A percentile compares a stretch with the other conserved stretches of the same genome.
Evolutionary conservation across 2,888 invertebrate genomes (phyloP).

Genomic region (Macrosoma leucophasiata): DNA sequence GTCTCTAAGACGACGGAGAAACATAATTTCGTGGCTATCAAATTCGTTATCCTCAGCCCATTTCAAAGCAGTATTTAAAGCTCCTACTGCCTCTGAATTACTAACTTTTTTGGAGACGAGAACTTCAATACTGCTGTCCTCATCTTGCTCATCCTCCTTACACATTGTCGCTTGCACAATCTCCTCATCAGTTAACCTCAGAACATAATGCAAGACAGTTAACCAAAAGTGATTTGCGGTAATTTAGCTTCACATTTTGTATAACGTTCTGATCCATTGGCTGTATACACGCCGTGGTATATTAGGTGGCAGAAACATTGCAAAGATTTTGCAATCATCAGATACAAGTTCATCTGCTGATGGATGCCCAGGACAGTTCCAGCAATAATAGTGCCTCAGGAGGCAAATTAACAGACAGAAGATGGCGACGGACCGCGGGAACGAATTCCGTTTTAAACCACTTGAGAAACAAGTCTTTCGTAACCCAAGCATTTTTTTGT

Average conservation of each 20-base stretch:
- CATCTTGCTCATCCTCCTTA: constrained; percentile 5
- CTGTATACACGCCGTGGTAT: constrained; percentile 23
- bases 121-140: constrained; percentile 13
- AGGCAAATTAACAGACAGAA: constrained; percentile 13
- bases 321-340: constrained; percentile 21
- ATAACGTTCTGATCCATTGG: constrained; percentile 30
- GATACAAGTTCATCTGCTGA: constrained; percentile 21
- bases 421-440: constrained; percentile 15
- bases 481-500: constrained; percentile 23
- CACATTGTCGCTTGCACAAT: constrained; percentile 5
- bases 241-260: constrained; percentile 26
- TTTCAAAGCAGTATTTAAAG: constrained; percentile 14
- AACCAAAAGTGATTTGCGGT: constrained; percentile 21
- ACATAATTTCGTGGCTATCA: constrained; percentile 23
- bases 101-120: constrained; percentile 8
- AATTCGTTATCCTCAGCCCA: constrained; percentile 12
- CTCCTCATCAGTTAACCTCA: constrained; percentile 19
- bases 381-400: constrained; percentile 26
- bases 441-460: constrained; percentile 23
- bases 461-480: constrained; percentile 26
- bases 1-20: constrained; percentile 24
- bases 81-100: constrained; percentile 17
- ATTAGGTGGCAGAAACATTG: constrained; percentile 25
- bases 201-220: constrained; percentile 13
- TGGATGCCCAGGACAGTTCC: constrained; percentile 28